These are phyloP conservation scores for Cenopis cana DNA, from an alignment of 2,888 invertebrate species.

Conservation along the genomic window DNA sequence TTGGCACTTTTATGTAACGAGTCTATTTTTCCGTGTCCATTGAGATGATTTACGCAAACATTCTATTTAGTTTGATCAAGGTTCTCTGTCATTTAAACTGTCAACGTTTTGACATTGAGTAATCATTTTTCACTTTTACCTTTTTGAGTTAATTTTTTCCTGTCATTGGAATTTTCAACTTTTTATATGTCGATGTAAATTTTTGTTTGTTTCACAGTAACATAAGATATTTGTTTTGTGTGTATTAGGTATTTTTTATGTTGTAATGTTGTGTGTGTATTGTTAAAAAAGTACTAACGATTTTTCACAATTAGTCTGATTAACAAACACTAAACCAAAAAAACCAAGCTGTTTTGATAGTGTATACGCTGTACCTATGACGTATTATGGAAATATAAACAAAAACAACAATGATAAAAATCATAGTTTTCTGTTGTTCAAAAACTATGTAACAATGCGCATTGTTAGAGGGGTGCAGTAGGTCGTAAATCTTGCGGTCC, in stretches of 20 bases:
- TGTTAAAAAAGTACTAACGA: background rate
- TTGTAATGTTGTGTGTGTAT: no score
- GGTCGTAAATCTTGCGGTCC: constrained; percentile 72
- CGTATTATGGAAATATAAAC: background rate
- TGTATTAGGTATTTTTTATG: background rate
- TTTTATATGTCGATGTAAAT: background rate
- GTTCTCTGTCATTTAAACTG: background rate
- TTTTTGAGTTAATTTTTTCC: background rate
- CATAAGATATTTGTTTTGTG: background rate
- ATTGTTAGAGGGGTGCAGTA: constrained; percentile 61
- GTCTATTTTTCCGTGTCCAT: constrained; percentile 12
- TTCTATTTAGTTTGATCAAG: background rate
- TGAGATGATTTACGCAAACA: constrained; percentile 16
- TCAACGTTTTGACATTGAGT: background rate
- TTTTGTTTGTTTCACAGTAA: background rate
- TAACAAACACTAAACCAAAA: background rate
- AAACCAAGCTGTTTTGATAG: background rate
- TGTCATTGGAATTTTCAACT: background rate
- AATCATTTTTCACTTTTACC: background rate
- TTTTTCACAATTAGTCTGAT: background rate
- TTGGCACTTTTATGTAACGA: constrained; percentile 25
- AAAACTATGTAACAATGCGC: constrained; percentile 40
- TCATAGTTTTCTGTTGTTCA: background rate
- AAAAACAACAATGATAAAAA: background rate
- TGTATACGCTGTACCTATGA: background rate